These are phyloP conservation scores for Galbula dea DNA, from an alignment of 2,113 vertebrate genomes.

Conservation along the genomic window DNA sequence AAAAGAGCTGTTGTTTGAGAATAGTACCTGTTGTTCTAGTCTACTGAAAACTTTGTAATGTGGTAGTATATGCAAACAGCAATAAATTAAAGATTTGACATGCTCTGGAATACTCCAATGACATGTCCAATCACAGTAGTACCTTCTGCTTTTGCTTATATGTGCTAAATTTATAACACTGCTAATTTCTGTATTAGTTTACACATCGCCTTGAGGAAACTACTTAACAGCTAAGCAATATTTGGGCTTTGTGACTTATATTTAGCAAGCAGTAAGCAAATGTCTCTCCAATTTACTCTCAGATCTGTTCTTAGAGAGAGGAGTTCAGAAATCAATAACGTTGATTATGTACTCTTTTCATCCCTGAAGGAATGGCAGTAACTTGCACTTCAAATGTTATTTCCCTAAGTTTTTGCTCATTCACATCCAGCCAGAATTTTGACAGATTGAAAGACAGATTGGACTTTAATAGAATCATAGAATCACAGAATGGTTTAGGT, in stretches of 20 bases:
- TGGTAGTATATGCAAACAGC: neutral
- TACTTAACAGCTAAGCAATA: conserved; percentile 39
- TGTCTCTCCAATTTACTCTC: conserved; percentile 27
- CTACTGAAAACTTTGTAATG: neutral
- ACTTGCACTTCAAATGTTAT: conserved; percentile 16
- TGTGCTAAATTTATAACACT: conserved; percentile 30
- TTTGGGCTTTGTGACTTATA: conserved; percentile 30
- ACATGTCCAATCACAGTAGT: neutral
- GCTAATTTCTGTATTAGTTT: conserved; percentile 16
- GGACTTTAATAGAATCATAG: neutral
- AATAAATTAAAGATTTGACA: conserved; percentile 10
- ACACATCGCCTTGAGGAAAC: neutral
- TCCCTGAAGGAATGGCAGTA: neutral
- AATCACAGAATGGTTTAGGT: neutral
- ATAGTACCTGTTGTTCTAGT: neutral
- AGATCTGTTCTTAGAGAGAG: neutral
- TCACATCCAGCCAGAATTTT: neutral
- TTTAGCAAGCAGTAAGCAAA: conserved; percentile 43
- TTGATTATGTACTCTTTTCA: neutral
- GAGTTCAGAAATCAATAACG: conserved; percentile 34
- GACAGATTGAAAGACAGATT: neutral
- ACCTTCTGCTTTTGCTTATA: conserved; percentile 34
- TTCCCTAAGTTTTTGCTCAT: neutral
- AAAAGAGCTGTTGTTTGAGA: neutral
- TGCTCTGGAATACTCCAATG: neutral